Percentiles rank a stretch among this genome's conserved stretches.
Evolutionary conservation across 2,113 vertebrate genomes (phyloP).

Genomic region (Aplodontia rufa): DNA sequence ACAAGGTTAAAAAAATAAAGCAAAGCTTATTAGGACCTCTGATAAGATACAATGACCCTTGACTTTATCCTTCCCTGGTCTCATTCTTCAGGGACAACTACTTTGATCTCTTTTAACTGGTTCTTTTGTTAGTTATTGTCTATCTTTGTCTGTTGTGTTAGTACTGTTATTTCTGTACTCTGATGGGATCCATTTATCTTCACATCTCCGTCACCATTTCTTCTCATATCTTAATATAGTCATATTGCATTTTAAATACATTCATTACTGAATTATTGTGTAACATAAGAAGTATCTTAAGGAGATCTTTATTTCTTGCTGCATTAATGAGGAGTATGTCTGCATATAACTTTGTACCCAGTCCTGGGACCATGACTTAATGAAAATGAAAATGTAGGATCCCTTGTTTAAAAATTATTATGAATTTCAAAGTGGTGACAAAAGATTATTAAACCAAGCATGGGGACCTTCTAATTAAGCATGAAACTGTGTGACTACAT

Average conservation of each 20-base stretch:
- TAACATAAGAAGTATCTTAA: neutral
- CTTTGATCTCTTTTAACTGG: neutral
- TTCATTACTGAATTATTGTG: neutral
- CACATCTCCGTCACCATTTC: neutral
- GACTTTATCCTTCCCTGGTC: neutral
- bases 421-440: neutral
- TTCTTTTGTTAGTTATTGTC: neutral
- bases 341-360: neutral
- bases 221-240: neutral
- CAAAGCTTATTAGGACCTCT: neutral
- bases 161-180: neutral
- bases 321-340: neutral
- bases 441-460: neutral
- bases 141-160: neutral
- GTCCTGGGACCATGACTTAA: neutral
- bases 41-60: neutral
- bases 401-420: neutral
- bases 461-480: neutral
- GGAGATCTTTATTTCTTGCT: neutral
- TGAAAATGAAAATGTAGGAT: neutral
- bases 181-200: neutral
- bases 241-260: neutral
- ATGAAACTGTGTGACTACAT: neutral
- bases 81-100: neutral
- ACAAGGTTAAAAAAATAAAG: constrained; percentile 40